These are phyloP conservation scores for Chrysolina haemoptera DNA, from an alignment of 2,888 invertebrate species.

Conservation along the genomic window DNA sequence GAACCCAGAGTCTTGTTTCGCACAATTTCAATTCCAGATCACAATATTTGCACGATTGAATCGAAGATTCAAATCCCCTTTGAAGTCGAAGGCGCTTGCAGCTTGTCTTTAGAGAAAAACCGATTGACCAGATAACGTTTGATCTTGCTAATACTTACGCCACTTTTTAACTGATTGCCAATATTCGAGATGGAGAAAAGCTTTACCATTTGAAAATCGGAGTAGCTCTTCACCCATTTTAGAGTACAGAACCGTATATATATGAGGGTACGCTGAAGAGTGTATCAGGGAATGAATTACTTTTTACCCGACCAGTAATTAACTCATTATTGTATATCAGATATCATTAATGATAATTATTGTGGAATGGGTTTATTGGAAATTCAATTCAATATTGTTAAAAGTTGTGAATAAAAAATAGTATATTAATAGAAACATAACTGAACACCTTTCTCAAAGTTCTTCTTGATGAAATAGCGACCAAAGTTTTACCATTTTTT, in stretches of 20 bases:
- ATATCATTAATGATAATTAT: too few relatives aligned
- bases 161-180: constrained; percentile 55
- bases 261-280: neutral
- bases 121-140: constrained; percentile 52
- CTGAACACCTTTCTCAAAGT: too few relatives aligned
- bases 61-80: constrained; percentile 40
- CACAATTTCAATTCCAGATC: constrained; percentile 10
- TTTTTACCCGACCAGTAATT: neutral
- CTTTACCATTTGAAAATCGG: constrained; percentile 32
- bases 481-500: too few relatives aligned
- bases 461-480: too few relatives aligned
- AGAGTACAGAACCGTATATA: neutral
- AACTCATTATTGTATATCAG: too few relatives aligned
- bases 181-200: constrained; percentile 43
- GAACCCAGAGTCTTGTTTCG: neutral
- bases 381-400: too few relatives aligned
- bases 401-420: too few relatives aligned
- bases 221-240: constrained; percentile 23
- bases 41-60: constrained; percentile 31
- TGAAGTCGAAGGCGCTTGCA: constrained; percentile 42
- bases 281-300: neutral
- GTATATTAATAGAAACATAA: too few relatives aligned
- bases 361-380: too few relatives aligned
- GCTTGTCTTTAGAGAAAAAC: constrained; percentile 49
- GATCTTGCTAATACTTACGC: constrained; percentile 53